Base-by-base conservation (phyloP, 1,140 invertebrate genomes). In the Bombus soroeensis region DNA sequence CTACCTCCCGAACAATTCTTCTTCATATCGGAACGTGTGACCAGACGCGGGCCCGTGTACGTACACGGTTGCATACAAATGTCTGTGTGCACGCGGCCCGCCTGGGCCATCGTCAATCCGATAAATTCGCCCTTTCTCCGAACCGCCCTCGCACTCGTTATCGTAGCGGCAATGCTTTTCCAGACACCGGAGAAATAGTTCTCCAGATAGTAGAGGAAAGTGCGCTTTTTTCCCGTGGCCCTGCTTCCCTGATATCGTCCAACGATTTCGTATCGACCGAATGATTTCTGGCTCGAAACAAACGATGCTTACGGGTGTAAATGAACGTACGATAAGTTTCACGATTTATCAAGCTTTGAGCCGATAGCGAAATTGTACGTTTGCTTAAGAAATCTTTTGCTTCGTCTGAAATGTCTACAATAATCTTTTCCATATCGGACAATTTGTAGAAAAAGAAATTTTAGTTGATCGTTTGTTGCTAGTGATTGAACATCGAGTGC, bases 121-220 rank as follows among this genome's bases (percentile, higher is more conserved):
- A 91, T 91, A 91, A 91, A 91, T 91, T 91, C 89, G 90, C 89
- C 89, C 89, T 89, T 90, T 87, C 89, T 90, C 89, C 89, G 72
- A 70, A 32, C 79, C 89, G 71, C 79, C 85, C 88, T 83, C 87
- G 84, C 83, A 76, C 87, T 90, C 90, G 89, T 91, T 91, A 91
- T 91, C 90, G 89, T 86, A 64, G 87, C 87, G 86, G 89, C 90
- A 91, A 90, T 90, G 89, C 90, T 91, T 91, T 91, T 91, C 89
- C 89, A 90, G 90, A 88, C 90, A 91, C 89, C 90, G 84, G 90
- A 91, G 90, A 91, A 91, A 91, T 91, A 91, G 90, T 91, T 91
- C 89, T 91, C 90, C 71, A 91, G 90, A 91, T 91, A 91, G 90
- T 87, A 47, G 78, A 87, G 89, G 81, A 90, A 91, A 90, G 89